Evolutionary conservation across 1,140 invertebrate species (phyloP).

Genomic region (Drosophila nebulosa): DNA sequence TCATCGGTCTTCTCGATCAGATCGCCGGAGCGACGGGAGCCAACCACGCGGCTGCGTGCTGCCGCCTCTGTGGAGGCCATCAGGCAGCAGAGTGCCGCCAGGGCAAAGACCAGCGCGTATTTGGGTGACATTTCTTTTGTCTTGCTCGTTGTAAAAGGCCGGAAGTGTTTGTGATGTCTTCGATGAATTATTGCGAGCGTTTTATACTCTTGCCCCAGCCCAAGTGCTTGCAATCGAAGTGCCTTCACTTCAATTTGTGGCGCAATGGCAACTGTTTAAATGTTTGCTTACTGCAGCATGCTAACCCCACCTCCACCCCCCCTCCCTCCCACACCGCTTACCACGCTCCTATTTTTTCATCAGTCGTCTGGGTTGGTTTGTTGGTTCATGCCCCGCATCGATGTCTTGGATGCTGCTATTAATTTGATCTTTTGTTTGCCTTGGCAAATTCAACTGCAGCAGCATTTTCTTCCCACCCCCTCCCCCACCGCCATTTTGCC

Average conservation of each 20-base stretch:
- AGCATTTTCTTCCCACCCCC: constrained; percentile 24
- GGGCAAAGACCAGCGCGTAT: constrained; percentile 53
- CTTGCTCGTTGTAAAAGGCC: constrained; percentile 53
- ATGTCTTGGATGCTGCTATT: constrained; percentile 54
- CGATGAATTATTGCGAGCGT: constrained; percentile 8
- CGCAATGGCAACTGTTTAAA: constrained; percentile 57
- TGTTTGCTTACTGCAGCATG: constrained; percentile 51
- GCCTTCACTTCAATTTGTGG: neutral
- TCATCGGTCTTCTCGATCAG: constrained; percentile 13
- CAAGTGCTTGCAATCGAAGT: too few relatives aligned
- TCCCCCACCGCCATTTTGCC: neutral
- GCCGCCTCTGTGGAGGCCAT: constrained; percentile 42
- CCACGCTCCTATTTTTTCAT: neutral
- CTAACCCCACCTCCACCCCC: neutral
- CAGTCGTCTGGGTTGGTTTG: constrained; percentile 41
- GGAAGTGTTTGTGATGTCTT: constrained; percentile 65
- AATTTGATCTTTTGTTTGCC: constrained; percentile 75
- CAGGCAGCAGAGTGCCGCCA: constrained; percentile 64
- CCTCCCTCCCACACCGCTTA: neutral
- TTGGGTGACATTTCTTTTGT: constrained; percentile 50
- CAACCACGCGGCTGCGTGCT: constrained; percentile 33
- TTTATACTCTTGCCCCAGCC: constrained; percentile 56
- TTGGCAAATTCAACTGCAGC: constrained; percentile 9
- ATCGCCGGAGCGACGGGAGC: constrained; percentile 23
- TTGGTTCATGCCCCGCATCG: neutral